Base-by-base conservation (phyloP, 2,113 vertebrate genomes). In the Dicrurus megarhynchus region DNA sequence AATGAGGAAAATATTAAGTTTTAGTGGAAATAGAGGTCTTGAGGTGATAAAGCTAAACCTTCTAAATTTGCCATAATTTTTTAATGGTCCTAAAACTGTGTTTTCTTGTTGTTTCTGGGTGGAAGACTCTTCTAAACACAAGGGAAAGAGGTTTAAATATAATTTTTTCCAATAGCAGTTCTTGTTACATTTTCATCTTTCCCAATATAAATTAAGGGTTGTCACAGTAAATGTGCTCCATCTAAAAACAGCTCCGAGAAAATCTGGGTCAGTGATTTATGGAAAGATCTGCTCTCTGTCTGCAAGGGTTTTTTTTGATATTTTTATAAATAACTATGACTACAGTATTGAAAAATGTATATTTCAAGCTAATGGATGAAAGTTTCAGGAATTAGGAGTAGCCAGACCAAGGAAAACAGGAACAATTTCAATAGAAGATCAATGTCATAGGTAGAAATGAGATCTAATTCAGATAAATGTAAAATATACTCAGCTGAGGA, bases 241-340 rank as follows among this genome's bases (percentile, higher is more conserved):
- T 71, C 68, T 61, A 75, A 94, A 96, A 93, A 93, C 33, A 88
- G 41, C 60, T 93, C 87, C 68, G 28, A 94, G 32, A 42, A 88
- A 90, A 95, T 84, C 71, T 93, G 64, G 87, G 82, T 67, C 88
- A 37, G 42, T 59, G 91, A 84, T 90, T 81, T 86, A n/a, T 87
- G 46, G 77, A 26, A 83, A 82, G 61, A 92, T 91, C 86, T 82
- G 65, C 59, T 91, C 56, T 74, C 53, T 84, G 20, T 87, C 78
- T 93, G 46, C 37, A 50, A 23, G 28, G 7, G 2, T 77, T 11
- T 73, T 73, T 92, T 95, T 65, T 42, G 41, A n/a, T 93, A 47
- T 73, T 79, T 87, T 80, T 89, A 89, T 93, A 89, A 89, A 87
- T 79, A 96, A 33, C 53, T 42, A 10, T 24, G 49, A 80, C 39